Percentiles rank a stretch among this genome's conserved stretches.
Conservation (phyloP, 2,113 vertebrate genomes). For the Toxostoma redivivum region DNA sequence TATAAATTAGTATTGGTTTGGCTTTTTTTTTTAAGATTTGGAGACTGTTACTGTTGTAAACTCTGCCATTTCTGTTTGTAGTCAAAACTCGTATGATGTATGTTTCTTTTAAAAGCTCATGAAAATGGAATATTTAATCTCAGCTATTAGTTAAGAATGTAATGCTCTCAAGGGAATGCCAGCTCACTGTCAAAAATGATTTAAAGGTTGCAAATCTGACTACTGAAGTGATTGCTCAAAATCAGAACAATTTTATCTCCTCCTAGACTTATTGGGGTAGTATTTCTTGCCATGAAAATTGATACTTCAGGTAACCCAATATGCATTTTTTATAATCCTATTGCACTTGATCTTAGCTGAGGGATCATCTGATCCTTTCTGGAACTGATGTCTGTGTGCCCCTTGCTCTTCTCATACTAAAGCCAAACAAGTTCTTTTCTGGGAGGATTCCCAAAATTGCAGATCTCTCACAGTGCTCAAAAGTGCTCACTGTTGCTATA, state of each 20-base stretch:
- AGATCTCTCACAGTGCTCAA: background rate
- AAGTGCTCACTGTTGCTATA: background rate
- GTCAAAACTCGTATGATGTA: background rate
- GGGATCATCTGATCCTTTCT: background rate
- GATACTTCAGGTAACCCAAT: background rate
- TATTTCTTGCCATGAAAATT: conserved; percentile 3
- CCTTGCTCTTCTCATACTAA: background rate
- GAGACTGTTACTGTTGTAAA: background rate
- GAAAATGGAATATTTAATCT: background rate
- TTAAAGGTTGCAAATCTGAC: background rate
- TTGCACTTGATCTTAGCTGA: background rate
- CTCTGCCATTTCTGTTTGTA: background rate
- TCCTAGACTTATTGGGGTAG: background rate
- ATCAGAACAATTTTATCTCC: background rate
- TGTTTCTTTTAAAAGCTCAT: background rate
- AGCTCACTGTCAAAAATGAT: background rate
- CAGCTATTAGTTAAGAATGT: background rate
- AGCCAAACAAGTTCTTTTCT: background rate
- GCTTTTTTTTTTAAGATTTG: background rate
- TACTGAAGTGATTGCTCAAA: background rate
- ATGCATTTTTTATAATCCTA: background rate
- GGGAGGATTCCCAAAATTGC: background rate
- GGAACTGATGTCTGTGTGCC: background rate
- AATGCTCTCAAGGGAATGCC: background rate
- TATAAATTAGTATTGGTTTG: background rate